Conservation (phyloP, 2,113 vertebrate genomes). For the Erpornis zantholeuca region DNA sequence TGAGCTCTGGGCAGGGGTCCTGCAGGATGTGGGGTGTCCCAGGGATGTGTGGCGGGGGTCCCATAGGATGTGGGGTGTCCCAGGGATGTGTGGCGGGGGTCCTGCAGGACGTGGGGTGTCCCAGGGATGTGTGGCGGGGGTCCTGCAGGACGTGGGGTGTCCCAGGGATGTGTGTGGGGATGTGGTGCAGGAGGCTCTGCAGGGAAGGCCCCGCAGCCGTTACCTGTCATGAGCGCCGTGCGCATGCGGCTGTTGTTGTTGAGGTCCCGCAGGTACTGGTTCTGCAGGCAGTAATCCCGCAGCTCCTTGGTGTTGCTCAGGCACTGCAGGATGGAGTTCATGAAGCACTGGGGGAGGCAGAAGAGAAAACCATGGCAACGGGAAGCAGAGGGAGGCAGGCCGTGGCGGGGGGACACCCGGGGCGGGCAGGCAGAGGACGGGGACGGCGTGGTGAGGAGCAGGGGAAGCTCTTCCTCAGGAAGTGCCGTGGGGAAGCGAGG, state of each 20-base stretch:
- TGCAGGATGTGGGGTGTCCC: fast-evolving
- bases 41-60: background rate
- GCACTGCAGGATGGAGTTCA: slow-evolving; percentile 98
- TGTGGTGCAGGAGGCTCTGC: background rate
- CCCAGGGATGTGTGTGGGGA: too few species aligned
- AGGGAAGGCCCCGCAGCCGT: background rate
- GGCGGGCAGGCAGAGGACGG: background rate
- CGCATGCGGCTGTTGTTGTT: slow-evolving; percentile 80
- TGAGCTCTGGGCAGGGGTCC: background rate
- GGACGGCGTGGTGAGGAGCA: background rate
- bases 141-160: too few species aligned
- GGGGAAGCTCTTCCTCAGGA: background rate
- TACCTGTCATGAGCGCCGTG: slow-evolving; percentile 88
- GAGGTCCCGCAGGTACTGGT: slow-evolving; percentile 83
- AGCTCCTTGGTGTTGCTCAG: slow-evolving; percentile 93
- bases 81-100: background rate
- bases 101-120: fast-evolving
- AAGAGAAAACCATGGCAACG: slow-evolving; percentile 45
- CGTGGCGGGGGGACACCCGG: background rate
- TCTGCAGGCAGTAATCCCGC: slow-evolving; percentile 91
- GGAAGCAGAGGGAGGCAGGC: background rate
- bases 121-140: too few species aligned
- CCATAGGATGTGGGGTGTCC: fast-evolving
- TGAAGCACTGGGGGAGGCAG: slow-evolving; percentile 85
- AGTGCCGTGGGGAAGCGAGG: fast-evolving